Percentiles rank a stretch among this genome's conserved stretches.
phyloP scores from a whole-genome alignment of 2,797 vertebrate genomes.

The Anolis apletophallus region DNA sequence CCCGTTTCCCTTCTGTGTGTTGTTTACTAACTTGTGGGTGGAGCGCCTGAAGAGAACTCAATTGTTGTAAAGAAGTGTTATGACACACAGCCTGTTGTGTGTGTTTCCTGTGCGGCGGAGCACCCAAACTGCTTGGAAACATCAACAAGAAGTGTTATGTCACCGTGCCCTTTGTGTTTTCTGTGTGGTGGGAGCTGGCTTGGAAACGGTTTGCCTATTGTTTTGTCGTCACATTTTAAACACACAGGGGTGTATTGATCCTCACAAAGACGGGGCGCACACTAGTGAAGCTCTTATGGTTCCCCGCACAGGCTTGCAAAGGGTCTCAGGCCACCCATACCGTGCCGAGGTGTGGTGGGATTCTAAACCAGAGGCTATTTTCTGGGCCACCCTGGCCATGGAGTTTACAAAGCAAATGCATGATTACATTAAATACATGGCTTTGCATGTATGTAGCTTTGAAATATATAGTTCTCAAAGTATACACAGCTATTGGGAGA shows the following conservation, averaged over 20 bases:
- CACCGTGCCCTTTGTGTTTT: neutral
- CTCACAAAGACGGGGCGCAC: neutral
- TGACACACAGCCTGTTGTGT: neutral
- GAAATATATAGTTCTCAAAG: constrained; percentile 35
- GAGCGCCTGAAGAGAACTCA: no score
- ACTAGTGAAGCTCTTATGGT: neutral
- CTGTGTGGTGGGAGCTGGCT: neutral
- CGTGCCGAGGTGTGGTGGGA: neutral
- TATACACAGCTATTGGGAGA: constrained; percentile 33
- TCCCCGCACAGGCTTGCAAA: neutral
- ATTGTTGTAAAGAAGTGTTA: neutral
- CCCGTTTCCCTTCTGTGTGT: no score
- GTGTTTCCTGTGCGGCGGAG: neutral
- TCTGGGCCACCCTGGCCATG: constrained; percentile 20
- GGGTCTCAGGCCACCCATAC: constrained; percentile 8
- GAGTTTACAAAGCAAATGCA: constrained; percentile 27
- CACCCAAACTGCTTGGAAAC: neutral
- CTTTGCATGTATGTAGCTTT: constrained; percentile 31
- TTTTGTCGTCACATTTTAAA: neutral
- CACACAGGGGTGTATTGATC: neutral
- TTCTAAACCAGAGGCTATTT: neutral
- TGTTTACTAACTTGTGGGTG: no score
- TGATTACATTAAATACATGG: constrained; percentile 34
- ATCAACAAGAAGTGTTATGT: neutral
- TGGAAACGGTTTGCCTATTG: neutral